These are phyloP conservation scores for Portevinia maculata DNA, from an alignment of 2,888 invertebrate genomes.

Conservation along the genomic window DNA sequence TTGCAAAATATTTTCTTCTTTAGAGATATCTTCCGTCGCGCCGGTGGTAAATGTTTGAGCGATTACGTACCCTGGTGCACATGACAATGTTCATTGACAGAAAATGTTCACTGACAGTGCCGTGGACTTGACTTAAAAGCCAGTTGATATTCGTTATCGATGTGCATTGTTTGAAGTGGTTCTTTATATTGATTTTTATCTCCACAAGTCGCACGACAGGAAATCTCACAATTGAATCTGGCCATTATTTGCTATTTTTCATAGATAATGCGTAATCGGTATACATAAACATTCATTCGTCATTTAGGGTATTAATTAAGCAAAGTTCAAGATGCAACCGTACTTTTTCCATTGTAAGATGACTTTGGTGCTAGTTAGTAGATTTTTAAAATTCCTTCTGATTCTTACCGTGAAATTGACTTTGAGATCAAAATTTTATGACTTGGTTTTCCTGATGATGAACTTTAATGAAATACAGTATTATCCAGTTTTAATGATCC, in stretches of 20 bases:
- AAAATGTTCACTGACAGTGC: not conserved
- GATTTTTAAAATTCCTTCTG: too few relatives aligned
- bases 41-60: constrained; percentile 1
- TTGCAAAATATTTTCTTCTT: not conserved
- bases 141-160: constrained; percentile 35
- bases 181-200: constrained; percentile 26
- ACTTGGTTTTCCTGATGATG: not conserved
- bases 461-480: not conserved
- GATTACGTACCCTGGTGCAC: not conserved
- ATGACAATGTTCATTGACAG: not conserved
- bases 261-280: constrained; percentile 1
- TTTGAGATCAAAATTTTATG: too few relatives aligned
- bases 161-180: constrained; percentile 1
- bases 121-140: constrained; percentile 9
- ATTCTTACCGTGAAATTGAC: too few relatives aligned
- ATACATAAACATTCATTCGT: not conserved
- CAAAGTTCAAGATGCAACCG: too few relatives aligned
- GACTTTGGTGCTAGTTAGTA: too few relatives aligned
- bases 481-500: not conserved
- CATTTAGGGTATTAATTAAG: not conserved
- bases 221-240: not conserved
- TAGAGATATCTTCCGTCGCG: not conserved
- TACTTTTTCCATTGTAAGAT: too few relatives aligned
- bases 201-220: constrained; percentile 21
- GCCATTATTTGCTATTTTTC: constrained; percentile 2